Conservation (phyloP, 2,113 vertebrate genomes). For the Malurus alboscapulatus region DNA sequence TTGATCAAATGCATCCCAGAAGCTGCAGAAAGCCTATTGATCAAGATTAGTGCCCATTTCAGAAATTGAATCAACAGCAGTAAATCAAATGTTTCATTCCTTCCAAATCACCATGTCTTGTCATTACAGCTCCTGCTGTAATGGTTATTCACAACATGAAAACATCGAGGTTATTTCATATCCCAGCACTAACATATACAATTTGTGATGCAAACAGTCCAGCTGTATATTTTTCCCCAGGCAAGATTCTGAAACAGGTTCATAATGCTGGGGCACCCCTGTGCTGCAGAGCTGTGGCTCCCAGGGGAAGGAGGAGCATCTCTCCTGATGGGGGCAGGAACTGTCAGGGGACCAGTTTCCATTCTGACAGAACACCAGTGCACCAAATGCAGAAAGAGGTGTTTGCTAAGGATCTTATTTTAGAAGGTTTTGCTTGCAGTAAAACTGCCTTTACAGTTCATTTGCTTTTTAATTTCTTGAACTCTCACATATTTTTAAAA, state of each 20-base stretch:
- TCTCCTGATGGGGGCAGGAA: background rate
- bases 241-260: background rate
- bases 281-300: background rate
- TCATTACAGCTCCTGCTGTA: background rate
- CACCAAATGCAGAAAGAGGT: background rate
- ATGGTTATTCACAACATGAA: background rate
- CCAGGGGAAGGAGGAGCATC: background rate
- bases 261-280: accelerated
- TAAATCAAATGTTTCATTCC: slow-evolving; percentile 33
- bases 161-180: background rate
- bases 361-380: background rate
- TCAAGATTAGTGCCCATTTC: slow-evolving; percentile 44
- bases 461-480: slow-evolving; percentile 50
- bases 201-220: background rate
- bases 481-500: background rate
- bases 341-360: background rate
- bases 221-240: background rate
- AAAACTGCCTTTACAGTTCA: slow-evolving; percentile 16
- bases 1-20: slow-evolving; percentile 20
- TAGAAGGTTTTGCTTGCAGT: slow-evolving; percentile 4
- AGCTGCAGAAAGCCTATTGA: slow-evolving; percentile 27
- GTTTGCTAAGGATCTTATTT: background rate
- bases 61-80: slow-evolving; percentile 45
- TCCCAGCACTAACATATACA: background rate
- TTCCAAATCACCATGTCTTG: background rate